phyloP scores from a whole-genome alignment of 2,797 vertebrate species.

The Ptychadena robeensis region DNA sequence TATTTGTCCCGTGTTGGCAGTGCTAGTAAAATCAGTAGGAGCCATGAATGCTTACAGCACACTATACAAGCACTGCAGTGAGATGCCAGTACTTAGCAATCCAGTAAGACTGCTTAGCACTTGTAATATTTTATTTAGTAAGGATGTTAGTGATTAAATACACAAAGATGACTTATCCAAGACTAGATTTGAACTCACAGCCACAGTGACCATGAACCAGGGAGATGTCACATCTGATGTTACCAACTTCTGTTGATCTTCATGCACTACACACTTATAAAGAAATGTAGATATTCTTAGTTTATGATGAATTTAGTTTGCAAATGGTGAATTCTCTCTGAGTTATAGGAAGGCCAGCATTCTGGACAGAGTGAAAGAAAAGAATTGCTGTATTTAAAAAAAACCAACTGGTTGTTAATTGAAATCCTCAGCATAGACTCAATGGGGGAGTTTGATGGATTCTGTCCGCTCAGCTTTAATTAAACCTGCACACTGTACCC shows the following conservation, averaged over 20 bases:
- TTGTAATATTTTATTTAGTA: too few species aligned
- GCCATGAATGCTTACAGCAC: too few species aligned
- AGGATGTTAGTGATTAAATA: too few species aligned
- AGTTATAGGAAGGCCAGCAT: not conserved
- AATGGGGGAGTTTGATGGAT: conserved; percentile 48
- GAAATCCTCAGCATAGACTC: conserved; percentile 27
- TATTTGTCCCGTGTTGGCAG: too few species aligned
- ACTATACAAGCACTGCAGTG: too few species aligned
- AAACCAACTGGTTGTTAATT: conserved; percentile 24
- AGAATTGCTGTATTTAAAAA: not conserved
- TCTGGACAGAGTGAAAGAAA: not conserved
- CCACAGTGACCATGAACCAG: not conserved
- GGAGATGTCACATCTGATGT: not conserved
- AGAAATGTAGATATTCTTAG: not conserved
- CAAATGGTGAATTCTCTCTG: not conserved
- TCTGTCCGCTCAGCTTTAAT: conserved; percentile 36
- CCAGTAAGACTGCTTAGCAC: too few species aligned
- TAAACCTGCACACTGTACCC: conserved; percentile 2
- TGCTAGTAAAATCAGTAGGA: too few species aligned
- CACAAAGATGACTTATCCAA: not conserved
- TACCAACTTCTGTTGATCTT: too few species aligned
- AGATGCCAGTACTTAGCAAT: too few species aligned
- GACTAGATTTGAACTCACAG: not conserved
- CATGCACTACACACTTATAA: not conserved
- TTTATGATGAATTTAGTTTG: not conserved